Conservation (phyloP, 2,888 invertebrate genomes). For the Apocheima hispidaria region DNA sequence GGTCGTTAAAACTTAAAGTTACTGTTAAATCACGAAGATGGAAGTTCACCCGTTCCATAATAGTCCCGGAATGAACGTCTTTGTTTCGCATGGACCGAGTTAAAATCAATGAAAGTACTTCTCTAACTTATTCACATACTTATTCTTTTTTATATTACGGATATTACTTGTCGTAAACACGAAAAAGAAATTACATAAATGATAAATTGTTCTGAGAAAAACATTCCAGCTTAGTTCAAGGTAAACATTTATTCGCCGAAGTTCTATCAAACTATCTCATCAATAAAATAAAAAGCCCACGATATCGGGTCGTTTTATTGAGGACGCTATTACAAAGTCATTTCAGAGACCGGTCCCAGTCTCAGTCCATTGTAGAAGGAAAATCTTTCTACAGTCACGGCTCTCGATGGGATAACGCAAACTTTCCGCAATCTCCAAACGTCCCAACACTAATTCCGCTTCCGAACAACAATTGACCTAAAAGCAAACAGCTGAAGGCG, state of each 20-base stretch:
- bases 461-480: constrained; percentile 75
- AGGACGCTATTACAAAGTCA: constrained; percentile 83
- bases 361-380: constrained; percentile 84
- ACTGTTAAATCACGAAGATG: constrained; percentile 64
- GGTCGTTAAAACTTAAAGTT: constrained; percentile 69
- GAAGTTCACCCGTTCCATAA: constrained; percentile 59
- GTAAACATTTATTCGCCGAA: constrained; percentile 57
- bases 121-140: constrained; percentile 19
- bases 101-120: constrained; percentile 27
- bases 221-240: constrained; percentile 40
- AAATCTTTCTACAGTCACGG: constrained; percentile 86
- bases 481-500: constrained; percentile 67
- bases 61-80: constrained; percentile 51
- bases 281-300: constrained; percentile 74
- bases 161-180: constrained; percentile 33
- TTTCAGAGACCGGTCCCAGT: constrained; percentile 78
- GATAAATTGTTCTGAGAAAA: constrained; percentile 41
- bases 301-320: constrained; percentile 80
- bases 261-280: constrained; percentile 62
- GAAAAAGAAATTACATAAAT: constrained; percentile 33
- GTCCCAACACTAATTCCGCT: constrained; percentile 59
- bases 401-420: constrained; percentile 85
- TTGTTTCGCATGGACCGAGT: constrained; percentile 33
- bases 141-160: constrained; percentile 2
- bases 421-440: constrained; percentile 63